Evolutionary conservation across 2,797 vertebrate species (phyloP), one percentile per base, ranked within the genome.

Genomic region (Falco columbarius): DNA sequence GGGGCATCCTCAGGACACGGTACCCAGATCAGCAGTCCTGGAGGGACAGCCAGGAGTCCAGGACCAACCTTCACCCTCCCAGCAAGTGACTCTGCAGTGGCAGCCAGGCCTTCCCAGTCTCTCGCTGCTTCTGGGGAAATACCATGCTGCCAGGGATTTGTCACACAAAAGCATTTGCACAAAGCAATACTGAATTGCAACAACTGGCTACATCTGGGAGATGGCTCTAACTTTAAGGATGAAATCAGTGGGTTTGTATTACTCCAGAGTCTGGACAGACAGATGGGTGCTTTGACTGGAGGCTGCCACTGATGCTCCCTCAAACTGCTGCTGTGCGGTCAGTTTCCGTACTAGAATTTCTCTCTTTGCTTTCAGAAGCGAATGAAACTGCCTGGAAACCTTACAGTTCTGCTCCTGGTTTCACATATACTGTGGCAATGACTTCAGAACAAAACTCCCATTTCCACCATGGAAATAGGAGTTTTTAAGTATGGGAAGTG

Each of bases 361-460:
- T 42, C 5, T 70, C 30, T 81, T 77, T 86, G 16, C 66, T 89
- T 93, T 71, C 72, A 74, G 18, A 30, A 77, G 32, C 83, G 22
- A 83, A 95, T n/a, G 21, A 96, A 95, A 71, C 17, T 24, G 68
- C 75, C 54, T 54, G 67, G 75, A 93, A 94, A 76, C 46, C 9
- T 76, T 38, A 85, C 47, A n/a, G 54, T 72, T 66, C 52, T 54
- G 51, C 55, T 91, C 82, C 81, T 90, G 15, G 36, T 79, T 91
- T 91, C 47, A 70, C 44, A 66, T 32, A 81, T 4, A 17, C 14
- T 49, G 29, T 93, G 73, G 42, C 66, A 89, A 46, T 34, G 47
- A 38, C 40, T 94, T 93, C 36, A 77, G 49, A 90, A 70, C 14
- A 83, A 83, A 82, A 61, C 6, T 81, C 22, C 6, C 4, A 62